phyloP scores from a whole-genome alignment of 2,797 vertebrate genomes.

The Malurus splendens region DNA sequence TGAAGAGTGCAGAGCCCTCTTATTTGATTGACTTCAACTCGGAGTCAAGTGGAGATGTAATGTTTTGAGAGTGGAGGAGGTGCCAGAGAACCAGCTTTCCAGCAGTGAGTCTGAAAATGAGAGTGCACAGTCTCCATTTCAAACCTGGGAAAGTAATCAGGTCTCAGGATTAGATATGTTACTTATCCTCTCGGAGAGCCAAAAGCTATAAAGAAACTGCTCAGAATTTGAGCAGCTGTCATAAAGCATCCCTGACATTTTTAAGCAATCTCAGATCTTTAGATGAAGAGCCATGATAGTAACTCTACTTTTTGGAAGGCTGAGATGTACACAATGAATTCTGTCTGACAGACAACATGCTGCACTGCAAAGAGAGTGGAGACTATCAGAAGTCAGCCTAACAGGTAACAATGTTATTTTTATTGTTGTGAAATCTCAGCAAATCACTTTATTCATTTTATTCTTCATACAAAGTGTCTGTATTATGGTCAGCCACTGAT shows the following conservation, averaged over 20 bases:
- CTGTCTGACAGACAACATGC: not conserved
- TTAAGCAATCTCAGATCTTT: constrained; percentile 41
- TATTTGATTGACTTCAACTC: not conserved
- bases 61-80: not conserved
- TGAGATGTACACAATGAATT: constrained; percentile 22
- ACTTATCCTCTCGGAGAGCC: not conserved
- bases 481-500: not conserved
- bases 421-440: not conserved
- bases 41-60: not conserved
- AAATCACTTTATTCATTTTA: not conserved
- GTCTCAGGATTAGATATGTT: constrained; percentile 11
- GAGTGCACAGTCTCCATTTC: not conserved
- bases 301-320: constrained; percentile 9
- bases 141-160: constrained; percentile 13
- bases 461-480: not conserved
- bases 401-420: not conserved
- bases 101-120: not conserved
- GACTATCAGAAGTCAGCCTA: not conserved
- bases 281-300: constrained; percentile 2
- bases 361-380: not conserved
- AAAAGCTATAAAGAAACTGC: constrained; percentile 34
- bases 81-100: not conserved
- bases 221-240: constrained; percentile 32
- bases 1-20: not conserved
- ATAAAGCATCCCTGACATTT: constrained; percentile 50